These are phyloP conservation scores for Xenotilapia leptura DNA, from an alignment of 2,113 vertebrate species.

Conservation along the genomic window DNA sequence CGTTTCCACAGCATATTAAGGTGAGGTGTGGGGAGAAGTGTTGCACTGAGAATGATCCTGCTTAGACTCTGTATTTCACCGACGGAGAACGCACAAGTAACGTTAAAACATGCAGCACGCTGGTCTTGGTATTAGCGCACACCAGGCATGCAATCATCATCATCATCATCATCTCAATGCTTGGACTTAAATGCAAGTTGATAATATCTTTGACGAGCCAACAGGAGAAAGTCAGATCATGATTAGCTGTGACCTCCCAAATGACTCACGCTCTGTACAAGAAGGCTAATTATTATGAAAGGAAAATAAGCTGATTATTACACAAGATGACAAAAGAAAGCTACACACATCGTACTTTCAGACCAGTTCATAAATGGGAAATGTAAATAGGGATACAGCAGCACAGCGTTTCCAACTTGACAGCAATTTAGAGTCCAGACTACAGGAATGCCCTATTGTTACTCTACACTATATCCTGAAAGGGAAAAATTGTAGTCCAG, in stretches of 20 bases:
- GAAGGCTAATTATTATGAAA: neutral
- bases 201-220: neutral
- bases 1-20: conserved; percentile 32
- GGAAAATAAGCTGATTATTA: neutral
- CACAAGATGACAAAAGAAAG: neutral
- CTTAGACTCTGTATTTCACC: neutral
- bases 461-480: neutral
- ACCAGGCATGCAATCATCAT: neutral
- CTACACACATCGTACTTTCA: neutral
- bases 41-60: neutral
- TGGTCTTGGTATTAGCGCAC: neutral
- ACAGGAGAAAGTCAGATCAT: neutral
- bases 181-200: neutral
- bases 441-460: neutral
- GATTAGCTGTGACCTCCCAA: neutral
- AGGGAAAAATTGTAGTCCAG: neutral
- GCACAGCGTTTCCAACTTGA: neutral
- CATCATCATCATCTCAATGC: neutral
- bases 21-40: neutral
- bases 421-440: neutral
- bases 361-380: neutral
- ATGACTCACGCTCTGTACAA: neutral
- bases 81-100: neutral
- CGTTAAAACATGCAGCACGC: neutral
- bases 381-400: neutral